Conservation (phyloP, 2,888 invertebrate genomes). For the Pristionchus japonicus region DNA sequence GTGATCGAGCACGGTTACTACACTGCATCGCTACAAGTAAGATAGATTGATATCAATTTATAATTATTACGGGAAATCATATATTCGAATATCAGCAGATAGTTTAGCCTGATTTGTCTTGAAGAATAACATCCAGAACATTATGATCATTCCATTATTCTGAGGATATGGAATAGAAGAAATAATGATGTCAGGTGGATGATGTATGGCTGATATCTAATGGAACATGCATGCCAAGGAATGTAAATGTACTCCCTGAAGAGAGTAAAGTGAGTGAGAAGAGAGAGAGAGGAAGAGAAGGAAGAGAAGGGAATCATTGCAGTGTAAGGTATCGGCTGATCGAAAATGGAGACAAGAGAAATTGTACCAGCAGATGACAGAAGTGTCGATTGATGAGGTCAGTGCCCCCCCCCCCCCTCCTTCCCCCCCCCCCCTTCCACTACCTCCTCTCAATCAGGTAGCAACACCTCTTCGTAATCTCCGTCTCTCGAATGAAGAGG, state of each 20-base stretch:
- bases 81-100: no score
- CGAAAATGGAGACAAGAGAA: constrained; percentile 74
- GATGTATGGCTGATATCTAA: constrained; percentile 74
- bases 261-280: constrained; percentile 56
- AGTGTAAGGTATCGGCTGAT: constrained; percentile 68
- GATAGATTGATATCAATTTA: background rate
- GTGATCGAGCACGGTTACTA: constrained; percentile 72
- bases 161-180: background rate
- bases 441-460: constrained; percentile 50
- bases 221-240: constrained; percentile 72
- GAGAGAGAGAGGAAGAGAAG: background rate
- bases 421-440: background rate
- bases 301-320: background rate
- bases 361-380: constrained; percentile 71
- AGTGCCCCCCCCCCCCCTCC: background rate
- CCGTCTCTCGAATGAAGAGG: constrained; percentile 66
- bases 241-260: constrained; percentile 64
- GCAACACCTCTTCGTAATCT: constrained; percentile 67
- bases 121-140: background rate
- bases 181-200: constrained; percentile 52
- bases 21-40: constrained; percentile 62
- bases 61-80: no score
- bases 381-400: constrained; percentile 70
- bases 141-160: background rate
- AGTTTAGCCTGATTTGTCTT: no score